Base-by-base conservation (phyloP, 1,140 invertebrate genomes). In the Macrocentrus cingulum region DNA sequence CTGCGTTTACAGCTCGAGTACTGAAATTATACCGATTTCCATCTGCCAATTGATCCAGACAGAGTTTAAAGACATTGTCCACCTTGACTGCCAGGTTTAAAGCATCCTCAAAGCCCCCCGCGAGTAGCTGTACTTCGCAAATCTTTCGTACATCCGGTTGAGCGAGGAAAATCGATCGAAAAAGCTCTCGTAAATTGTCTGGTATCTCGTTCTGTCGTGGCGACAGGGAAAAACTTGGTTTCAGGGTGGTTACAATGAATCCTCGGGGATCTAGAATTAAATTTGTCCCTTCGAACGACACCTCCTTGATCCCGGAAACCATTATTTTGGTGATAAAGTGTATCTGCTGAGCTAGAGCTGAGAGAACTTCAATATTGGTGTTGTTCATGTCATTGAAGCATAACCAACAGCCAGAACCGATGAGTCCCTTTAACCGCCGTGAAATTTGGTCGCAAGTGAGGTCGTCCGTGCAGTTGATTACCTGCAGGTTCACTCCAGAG, bases 321-420 rank as follows among this genome's bases (percentile, higher is more conserved):
- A 87, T 80, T 29, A 82, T 81, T 77, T 77, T 66, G 22, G 76
- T 71, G 20, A 85, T 80, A 15, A 67, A 73, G 18, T 79, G 62
- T n/a, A 85, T 78, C 69, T 85, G 83, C 66, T 83, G 78, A 1
- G 80, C 77, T 2, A 84, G 68, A 4, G 80, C 73, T 16, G 80
- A 83, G 18, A 83, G 60, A 2, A 83, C 74, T 64, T 85, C 84
- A 9, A 84, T 62, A 53, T 85, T 82, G 41, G 89, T 83, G 19
- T 70, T 68, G 67, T 88, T 85, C 60, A 91, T 88, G 71, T 89
- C 86, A 69, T 90, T 86, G 60, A 90, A 86, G 68, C 86, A 88
- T 2, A 85, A 80, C 87, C 87, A 90, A 1, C 85, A 81, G 9
- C 87, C 87, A 59, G 81, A 82, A 2, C 84, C 83, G 15, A 88